Base-by-base conservation (phyloP, 2,113 vertebrate genomes). In the Siniperca chuatsi region DNA sequence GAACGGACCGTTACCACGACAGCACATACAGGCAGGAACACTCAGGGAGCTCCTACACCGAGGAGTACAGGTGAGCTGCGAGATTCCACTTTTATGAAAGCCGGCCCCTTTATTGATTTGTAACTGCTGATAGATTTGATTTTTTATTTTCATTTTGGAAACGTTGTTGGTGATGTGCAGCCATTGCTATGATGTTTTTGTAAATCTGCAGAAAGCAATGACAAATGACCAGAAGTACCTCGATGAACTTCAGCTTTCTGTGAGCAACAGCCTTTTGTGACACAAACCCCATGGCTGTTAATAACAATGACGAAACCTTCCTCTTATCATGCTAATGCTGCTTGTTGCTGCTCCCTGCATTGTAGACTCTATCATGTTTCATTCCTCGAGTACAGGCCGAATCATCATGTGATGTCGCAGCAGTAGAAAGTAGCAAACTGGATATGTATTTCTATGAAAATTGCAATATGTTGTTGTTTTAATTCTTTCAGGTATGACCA, bases 21-120 rank as follows among this genome's bases (percentile, higher is more conserved):
- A 44, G 73, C 58, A 20, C 68, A 40, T 33, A 75, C 35, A 77
- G 64, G 42, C 86, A 87, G 79, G 92, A 88, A 29, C 91, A 78
- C 64, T 62, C 78, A 67, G 85, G 81, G 29, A 79, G 71, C 21
- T 35, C 78, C 42, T 78, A 90, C 50, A 16, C 73, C 21, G 89
- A 91, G 20, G 91, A 93, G 74, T 68, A 92, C 84, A 93, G 93
- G 95, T 96, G 86, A 86, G 79, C 50, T 1, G 35, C 20, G 18
- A 16, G 4, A 65, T 33, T 68, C 3, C 1, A 29, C 50, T 0
- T 84, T 15, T 64, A 12, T 61, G 29, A 46, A 20, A 40, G 55
- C 48, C 18, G 2, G 23, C 13, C 10, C 1, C 9, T 46, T 60
- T 21, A 18, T 11, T 54, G 61, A 62, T 60, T 29, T 20, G 4